Evolutionary conservation across 2,113 vertebrate genomes (phyloP), one percentile per base, ranked within the genome.

Genomic region (Elephas maximus): DNA sequence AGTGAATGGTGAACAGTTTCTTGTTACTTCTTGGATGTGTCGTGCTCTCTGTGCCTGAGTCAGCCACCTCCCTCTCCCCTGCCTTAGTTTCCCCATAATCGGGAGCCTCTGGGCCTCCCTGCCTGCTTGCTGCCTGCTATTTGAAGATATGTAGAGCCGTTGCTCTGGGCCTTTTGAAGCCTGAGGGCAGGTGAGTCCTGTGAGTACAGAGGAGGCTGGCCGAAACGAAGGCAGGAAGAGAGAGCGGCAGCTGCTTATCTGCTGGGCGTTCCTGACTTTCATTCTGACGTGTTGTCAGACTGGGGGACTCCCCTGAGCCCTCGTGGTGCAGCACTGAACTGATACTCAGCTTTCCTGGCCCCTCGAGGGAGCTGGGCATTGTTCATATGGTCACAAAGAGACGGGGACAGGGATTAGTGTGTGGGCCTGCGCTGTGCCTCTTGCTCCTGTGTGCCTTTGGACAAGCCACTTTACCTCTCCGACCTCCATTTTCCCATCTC

Each of bases 341-440:
- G n/a, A 15, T 21, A 8, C 30, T 71, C 18, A 17, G 18, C 12
- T 21, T 51, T 5, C 71, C 41, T 6, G 53, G 33, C 3, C 26
- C 44, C 33, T 24, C 0, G 28, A 0, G n/a, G 48, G 44, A 53
- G 65, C 20, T 0, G 0, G 23, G 2, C 12, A 0, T 37, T 41
- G 15, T 20, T 30, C 65, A 30, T 1, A n/a, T 18, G 37, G n/a
- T 62, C 41, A 1, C 3, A 1, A 2, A 5, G 73, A 8, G 4
- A 12, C 30, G 0, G 10, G 77, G 45, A 6, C 74, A 37, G 37
- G 37, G 37, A 37, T 30, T 1, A 1, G 0, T 0, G 0, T 0
- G 37, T 1, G 26, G n/a, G 17, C 9, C 23, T 0, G 3, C 0
- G 0, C 17, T 37, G 26, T 0, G 0, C 8, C 8, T 20, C 1